Conservation (phyloP, 2,888 invertebrate species). For the Drosophila barbarae region DNA sequence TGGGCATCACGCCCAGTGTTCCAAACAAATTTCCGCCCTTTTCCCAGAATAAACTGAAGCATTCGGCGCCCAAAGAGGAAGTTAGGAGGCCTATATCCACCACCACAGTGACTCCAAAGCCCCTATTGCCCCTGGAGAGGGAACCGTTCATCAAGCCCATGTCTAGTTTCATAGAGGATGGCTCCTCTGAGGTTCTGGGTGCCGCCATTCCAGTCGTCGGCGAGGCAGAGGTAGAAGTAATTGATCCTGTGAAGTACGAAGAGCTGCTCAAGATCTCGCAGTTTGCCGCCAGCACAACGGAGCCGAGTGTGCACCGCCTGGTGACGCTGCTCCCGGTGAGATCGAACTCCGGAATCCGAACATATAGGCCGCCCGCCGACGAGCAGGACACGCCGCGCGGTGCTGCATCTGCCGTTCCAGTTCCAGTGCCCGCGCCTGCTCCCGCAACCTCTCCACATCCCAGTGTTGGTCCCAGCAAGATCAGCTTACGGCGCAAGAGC, state of each 20-base stretch:
- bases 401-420: not conserved
- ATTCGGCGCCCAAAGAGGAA: slow-evolving; percentile 64
- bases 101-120: slow-evolving; percentile 37
- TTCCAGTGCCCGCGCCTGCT: slow-evolving; percentile 24
- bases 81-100: slow-evolving; percentile 44
- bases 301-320: slow-evolving; percentile 78
- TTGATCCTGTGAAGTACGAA: slow-evolving; percentile 79
- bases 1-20: slow-evolving; percentile 79
- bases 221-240: slow-evolving; percentile 79
- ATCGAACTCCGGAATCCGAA: slow-evolving; percentile 89
- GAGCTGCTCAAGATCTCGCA: slow-evolving; percentile 78
- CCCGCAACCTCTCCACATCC: slow-evolving; percentile 29
- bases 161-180: slow-evolving; percentile 73
- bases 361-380: slow-evolving; percentile 81
- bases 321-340: slow-evolving; percentile 88
- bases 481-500: slow-evolving; percentile 53
- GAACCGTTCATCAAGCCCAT: slow-evolving; percentile 74
- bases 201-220: slow-evolving; percentile 77
- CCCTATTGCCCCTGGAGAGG: slow-evolving; percentile 48
- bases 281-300: slow-evolving; percentile 70
- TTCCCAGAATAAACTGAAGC: slow-evolving; percentile 77
- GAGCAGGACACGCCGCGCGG: slow-evolving; percentile 51
- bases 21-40: slow-evolving; percentile 78
- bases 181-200: slow-evolving; percentile 70
- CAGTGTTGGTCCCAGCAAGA: slow-evolving; percentile 48